A percentile compares a stretch with the other conserved stretches of the same genome.
Evolutionary conservation across 92 coral and sea anemone genomes (phyloP).

Genomic region (Epizoanthus illoricatus): DNA sequence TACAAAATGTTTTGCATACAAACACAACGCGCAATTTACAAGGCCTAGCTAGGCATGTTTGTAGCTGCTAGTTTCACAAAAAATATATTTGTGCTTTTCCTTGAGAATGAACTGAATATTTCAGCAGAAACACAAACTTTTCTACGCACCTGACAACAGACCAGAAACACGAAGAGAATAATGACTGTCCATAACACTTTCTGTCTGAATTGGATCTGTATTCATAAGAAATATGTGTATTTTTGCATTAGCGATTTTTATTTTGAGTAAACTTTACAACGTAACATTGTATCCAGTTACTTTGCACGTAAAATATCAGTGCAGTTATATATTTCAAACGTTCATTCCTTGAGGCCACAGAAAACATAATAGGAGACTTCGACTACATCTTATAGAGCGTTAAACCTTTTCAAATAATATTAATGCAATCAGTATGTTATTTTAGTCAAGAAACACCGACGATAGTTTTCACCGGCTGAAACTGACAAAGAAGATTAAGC

Average conservation of each 20-base stretch:
- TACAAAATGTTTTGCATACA: too few relatives aligned
- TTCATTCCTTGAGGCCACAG: too few relatives aligned
- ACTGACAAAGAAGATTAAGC: too few relatives aligned
- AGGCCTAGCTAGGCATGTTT: too few relatives aligned
- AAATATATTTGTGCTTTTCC: not conserved
- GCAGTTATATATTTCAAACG: not conserved
- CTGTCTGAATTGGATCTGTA: constrained; percentile 93
- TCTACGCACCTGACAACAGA: constrained; percentile 87
- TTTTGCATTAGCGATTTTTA: constrained; percentile 22
- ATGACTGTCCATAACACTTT: constrained; percentile 95
- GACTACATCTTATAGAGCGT: too few relatives aligned
- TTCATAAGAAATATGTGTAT: constrained; percentile 29
- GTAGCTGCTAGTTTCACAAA: too few relatives aligned
- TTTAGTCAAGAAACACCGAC: too few relatives aligned
- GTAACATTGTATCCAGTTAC: constrained; percentile 32
- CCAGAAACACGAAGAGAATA: constrained; percentile 83
- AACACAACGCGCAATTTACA: too few relatives aligned
- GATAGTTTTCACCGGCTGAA: too few relatives aligned
- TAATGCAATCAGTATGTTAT: too few relatives aligned
- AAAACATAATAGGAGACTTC: too few relatives aligned
- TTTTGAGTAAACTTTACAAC: constrained; percentile 40
- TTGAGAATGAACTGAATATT: not conserved
- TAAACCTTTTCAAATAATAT: not conserved
- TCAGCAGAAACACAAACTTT: not conserved
- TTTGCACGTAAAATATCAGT: not conserved